These are phyloP conservation scores for Manis pentadactyla DNA, from an alignment of 2,797 vertebrate species.

Conservation along the genomic window DNA sequence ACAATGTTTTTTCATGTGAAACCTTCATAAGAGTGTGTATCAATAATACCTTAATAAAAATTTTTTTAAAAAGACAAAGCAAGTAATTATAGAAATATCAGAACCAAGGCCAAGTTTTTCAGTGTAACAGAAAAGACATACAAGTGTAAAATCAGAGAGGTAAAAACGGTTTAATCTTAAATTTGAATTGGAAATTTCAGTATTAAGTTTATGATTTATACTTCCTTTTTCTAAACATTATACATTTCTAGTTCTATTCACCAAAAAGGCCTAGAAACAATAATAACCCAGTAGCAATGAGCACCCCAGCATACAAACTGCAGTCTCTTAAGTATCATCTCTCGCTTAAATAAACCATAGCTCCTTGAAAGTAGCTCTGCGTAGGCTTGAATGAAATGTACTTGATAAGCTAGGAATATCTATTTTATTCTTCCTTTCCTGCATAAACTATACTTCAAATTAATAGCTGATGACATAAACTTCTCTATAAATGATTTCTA, in stretches of 20 bases:
- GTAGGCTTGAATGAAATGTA: background rate
- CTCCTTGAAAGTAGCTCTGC: background rate
- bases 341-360: background rate
- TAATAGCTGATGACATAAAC: background rate
- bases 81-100: background rate
- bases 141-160: background rate
- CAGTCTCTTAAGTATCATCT: background rate
- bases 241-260: background rate
- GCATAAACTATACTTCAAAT: background rate
- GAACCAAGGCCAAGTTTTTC: background rate
- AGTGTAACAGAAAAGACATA: background rate
- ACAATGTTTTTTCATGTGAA: too few species aligned
- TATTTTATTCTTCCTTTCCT: background rate
- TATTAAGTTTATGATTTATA: background rate
- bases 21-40: too few species aligned
- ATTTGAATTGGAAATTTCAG: background rate
- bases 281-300: background rate
- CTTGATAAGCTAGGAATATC: background rate
- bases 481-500: background rate
- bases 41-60: too few species aligned
- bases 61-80: background rate
- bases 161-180: background rate
- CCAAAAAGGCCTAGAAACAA: background rate
- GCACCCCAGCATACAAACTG: background rate
- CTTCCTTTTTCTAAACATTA: background rate